Evolutionary conservation across 1,140 invertebrate genomes (phyloP), one percentile per base, ranked within the genome.

Genomic region (Zophobas morio): DNA sequence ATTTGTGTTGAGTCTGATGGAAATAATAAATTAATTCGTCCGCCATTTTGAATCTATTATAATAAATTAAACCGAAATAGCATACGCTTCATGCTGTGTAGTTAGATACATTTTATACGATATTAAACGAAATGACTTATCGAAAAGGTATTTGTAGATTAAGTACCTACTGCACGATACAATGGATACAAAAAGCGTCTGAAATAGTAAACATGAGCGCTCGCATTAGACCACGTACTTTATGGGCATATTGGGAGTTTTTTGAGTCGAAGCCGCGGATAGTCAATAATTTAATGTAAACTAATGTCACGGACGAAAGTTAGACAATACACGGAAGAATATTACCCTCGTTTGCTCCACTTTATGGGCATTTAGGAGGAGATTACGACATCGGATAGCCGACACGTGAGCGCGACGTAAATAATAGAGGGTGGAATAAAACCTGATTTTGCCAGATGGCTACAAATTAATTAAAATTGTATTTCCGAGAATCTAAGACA

Each of bases 211-310:
- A 20, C 20, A 20, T 20, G 20, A 20, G 20, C 20, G 20, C 20
- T 20, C 20, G 20, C 20, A 20, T 20, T 20, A 20, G 20, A 57
- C 5, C 54, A 57, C 32, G 54, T 57, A n/a, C 20, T 53, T 53
- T 53, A 20, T 46, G 3, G 20, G 42, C n/a, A 51, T 6, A 20
- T 35, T 57, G 54, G 54, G 34, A 57, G 8, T 57, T 53, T 20
- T n/a, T 57, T 36, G 54, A 35, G 32, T 2, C 34, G 34, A 57
- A 57, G 34, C 33, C 8, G 3, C 3, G 8, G 42, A 46, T 46
- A 35, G 54, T 57, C 54, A 57, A 57, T 57, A 57, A 57, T 2
- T 20, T 35, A 57, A 57, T 57, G 54, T 57, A 57, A 57, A 36
- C 54, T 57, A 57, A 57, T 57, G 54, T 57, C 8, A 34, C 3